These are phyloP conservation scores for Gila orcuttii DNA, from an alignment of 2,113 vertebrate species.

Conservation along the genomic window DNA sequence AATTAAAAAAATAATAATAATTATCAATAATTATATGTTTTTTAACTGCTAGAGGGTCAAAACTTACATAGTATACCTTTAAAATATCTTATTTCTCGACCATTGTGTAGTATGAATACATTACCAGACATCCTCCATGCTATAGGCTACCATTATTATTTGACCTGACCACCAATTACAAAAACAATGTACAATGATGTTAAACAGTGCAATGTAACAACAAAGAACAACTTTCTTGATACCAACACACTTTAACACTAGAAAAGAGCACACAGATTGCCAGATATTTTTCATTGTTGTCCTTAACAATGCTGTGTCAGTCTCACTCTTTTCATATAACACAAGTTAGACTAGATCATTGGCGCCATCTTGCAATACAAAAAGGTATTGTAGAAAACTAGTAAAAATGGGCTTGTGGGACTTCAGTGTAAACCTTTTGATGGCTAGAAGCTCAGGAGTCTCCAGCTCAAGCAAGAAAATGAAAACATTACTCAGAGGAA, in stretches of 20 bases:
- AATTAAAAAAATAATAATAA: too few species aligned
- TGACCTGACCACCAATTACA: neutral
- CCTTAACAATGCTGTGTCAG: neutral
- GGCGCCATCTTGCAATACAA: constrained; percentile 4
- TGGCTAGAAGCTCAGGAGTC: neutral
- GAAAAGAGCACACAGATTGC: neutral
- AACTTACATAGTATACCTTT: too few species aligned
- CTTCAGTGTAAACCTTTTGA: neutral
- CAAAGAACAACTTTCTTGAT: neutral
- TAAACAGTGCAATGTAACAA: neutral
- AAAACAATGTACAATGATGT: neutral
- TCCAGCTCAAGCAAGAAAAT: neutral
- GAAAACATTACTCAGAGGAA: neutral
- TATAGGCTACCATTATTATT: neutral
- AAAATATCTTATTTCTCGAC: too few species aligned
- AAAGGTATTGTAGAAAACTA: neutral
- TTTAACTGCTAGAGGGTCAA: too few species aligned
- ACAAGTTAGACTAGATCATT: neutral
- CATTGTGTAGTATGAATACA: neutral
- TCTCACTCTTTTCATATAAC: neutral
- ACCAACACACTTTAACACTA: neutral
- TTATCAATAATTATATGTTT: too few species aligned
- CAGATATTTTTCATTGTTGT: neutral
- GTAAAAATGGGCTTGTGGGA: neutral
- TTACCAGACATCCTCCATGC: neutral